A percentile compares a stretch with the other conserved stretches of the same genome.
Evolutionary conservation across 2,888 invertebrate genomes (phyloP).

Genomic region (Operophtera brumata): DNA sequence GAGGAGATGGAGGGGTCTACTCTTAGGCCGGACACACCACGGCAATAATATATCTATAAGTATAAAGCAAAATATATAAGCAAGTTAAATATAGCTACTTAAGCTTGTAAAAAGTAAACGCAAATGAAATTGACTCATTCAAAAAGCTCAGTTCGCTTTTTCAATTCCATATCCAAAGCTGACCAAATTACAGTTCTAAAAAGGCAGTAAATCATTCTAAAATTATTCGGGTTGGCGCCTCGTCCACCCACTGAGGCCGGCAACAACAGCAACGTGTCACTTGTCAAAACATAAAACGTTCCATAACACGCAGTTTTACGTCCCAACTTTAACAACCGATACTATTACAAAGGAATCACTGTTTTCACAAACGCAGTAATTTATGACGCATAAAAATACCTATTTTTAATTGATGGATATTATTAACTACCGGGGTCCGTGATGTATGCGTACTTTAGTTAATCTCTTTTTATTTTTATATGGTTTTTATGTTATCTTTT

Average conservation of each 20-base stretch:
- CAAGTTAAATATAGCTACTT: background rate
- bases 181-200: constrained; percentile 33
- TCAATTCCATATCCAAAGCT: constrained; percentile 9
- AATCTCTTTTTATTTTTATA: constrained; percentile 36
- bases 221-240: constrained; percentile 59
- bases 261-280: constrained; percentile 42
- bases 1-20: too few species aligned
- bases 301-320: constrained; percentile 60
- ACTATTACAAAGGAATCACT: constrained; percentile 77
- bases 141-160: constrained; percentile 1
- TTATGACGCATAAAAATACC: constrained; percentile 57
- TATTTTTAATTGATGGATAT: constrained; percentile 37
- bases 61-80: too few species aligned
- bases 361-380: constrained; percentile 73
- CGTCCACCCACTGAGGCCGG: constrained; percentile 33
- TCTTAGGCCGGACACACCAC: too few species aligned
- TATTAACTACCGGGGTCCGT: constrained; percentile 61
- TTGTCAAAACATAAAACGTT: constrained; percentile 38
- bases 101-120: background rate
- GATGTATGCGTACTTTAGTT: constrained; percentile 44
- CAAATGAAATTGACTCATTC: background rate
- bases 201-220: constrained; percentile 68
- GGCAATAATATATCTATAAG: too few species aligned
- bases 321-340: constrained; percentile 72
- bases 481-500: constrained; percentile 33